These are phyloP conservation scores for Zaprionus ornatus DNA, from an alignment of 1,140 invertebrate genomes.

Conservation along the genomic window DNA sequence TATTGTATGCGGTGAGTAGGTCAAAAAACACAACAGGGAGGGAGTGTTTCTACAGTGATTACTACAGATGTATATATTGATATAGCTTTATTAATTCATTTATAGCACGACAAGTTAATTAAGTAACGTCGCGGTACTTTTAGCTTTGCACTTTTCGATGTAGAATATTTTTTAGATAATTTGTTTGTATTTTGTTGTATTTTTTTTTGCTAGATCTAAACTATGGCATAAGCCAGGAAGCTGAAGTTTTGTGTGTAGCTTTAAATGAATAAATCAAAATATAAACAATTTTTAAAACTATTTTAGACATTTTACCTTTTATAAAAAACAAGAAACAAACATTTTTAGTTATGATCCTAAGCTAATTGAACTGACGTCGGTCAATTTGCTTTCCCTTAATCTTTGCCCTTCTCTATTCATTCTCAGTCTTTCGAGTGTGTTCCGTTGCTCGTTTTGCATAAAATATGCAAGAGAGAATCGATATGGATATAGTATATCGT, in stretches of 20 bases:
- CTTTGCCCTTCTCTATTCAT: too few relatives aligned
- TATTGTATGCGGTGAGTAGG: background rate
- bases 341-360: background rate
- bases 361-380: background rate
- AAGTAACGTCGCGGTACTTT: background rate
- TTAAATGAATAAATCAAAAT: background rate
- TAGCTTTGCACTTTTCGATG: background rate
- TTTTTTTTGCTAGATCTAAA: background rate
- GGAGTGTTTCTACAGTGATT: background rate
- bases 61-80: background rate
- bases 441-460: conserved; percentile 43
- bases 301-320: background rate
- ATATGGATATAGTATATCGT: conserved; percentile 11
- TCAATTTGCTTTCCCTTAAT: background rate
- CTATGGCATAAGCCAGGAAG: background rate
- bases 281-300: background rate
- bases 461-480: conserved; percentile 39
- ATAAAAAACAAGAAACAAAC: background rate
- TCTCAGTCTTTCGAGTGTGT: background rate
- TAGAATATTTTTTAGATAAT: conserved; percentile 34
- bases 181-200: background rate
- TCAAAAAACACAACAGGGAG: background rate
- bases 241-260: background rate
- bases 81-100: background rate
- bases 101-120: background rate